These are phyloP conservation scores for Hemistola chrysoprasaria DNA, from an alignment of 2,888 invertebrate species.

Conservation along the genomic window DNA sequence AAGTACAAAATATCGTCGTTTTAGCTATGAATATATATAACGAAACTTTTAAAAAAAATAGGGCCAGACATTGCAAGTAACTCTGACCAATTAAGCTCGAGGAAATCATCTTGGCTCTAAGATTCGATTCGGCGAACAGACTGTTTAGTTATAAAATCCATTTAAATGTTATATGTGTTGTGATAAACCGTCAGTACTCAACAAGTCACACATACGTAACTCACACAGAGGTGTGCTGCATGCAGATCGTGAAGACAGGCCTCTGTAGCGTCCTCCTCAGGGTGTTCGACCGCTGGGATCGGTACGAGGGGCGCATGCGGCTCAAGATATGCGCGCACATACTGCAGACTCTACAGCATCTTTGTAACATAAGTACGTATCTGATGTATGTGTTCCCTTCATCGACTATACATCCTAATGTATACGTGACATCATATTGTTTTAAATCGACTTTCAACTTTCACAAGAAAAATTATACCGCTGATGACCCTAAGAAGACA, in stretches of 20 bases:
- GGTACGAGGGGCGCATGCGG: conserved; percentile 83
- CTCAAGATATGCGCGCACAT: conserved; percentile 84
- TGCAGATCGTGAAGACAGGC: conserved; percentile 84
- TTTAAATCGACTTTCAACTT: too few species aligned
- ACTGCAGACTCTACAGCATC: conserved; percentile 82
- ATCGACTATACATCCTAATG: too few species aligned
- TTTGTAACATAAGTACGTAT: conserved; percentile 83
- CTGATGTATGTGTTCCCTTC: conserved; percentile 1
- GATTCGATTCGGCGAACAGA: too few species aligned
- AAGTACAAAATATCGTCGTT: too few species aligned
- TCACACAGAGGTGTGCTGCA: conserved; percentile 84
- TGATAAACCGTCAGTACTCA: conserved; percentile 13
- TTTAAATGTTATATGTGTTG: conserved; percentile 4
- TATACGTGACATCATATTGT: too few species aligned
- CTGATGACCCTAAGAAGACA: too few species aligned
- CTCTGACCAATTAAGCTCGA: too few species aligned
- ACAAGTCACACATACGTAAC: conserved; percentile 66
- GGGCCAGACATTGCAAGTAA: too few species aligned
- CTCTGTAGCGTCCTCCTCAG: conserved; percentile 80
- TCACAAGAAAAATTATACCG: too few species aligned
- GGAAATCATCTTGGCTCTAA: too few species aligned
- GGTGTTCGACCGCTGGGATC: conserved; percentile 85
- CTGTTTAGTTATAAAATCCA: not conserved
- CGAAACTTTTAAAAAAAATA: too few species aligned
- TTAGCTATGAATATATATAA: too few species aligned